Evolutionary conservation across 2,888 invertebrate species (phyloP).

Genomic region (Bombylius discolor): DNA sequence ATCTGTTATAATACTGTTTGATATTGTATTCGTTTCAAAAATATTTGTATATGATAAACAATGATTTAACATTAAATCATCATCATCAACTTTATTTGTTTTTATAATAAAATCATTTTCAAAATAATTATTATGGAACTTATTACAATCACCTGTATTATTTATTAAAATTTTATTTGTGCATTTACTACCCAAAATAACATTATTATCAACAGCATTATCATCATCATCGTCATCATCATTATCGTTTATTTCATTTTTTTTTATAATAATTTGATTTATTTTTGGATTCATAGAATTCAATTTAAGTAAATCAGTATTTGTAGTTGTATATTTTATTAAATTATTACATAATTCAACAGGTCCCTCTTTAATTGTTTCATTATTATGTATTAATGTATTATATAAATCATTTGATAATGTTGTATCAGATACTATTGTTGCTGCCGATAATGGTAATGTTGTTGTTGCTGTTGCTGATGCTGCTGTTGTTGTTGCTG

Average conservation of each 20-base stretch:
- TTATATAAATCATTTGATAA: neutral
- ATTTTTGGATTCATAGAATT: neutral
- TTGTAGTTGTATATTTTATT: neutral
- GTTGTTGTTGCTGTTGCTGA: conserved; percentile 13
- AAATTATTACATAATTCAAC: neutral
- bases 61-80: conserved; percentile 21
- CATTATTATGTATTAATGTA: too few relatives aligned
- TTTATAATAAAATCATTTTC: neutral
- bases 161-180: neutral
- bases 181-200: neutral
- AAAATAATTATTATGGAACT: neutral
- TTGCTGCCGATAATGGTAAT: conserved; percentile 21
- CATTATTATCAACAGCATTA: neutral
- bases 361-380: neutral
- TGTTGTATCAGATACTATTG: conserved; percentile 4
- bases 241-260: neutral
- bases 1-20: conserved; percentile 30
- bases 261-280: neutral
- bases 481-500: conserved; percentile 17
- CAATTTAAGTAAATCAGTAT: neutral
- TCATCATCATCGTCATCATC: neutral
- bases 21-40: conserved; percentile 34
- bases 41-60: conserved; percentile 31
- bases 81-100: neutral
- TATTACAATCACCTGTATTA: neutral